A percentile compares a stretch with the other conserved stretches of the same genome.
Evolutionary conservation across 1,140 invertebrate species (phyloP).

Genomic region (Polypedilum vanderplanki): DNA sequence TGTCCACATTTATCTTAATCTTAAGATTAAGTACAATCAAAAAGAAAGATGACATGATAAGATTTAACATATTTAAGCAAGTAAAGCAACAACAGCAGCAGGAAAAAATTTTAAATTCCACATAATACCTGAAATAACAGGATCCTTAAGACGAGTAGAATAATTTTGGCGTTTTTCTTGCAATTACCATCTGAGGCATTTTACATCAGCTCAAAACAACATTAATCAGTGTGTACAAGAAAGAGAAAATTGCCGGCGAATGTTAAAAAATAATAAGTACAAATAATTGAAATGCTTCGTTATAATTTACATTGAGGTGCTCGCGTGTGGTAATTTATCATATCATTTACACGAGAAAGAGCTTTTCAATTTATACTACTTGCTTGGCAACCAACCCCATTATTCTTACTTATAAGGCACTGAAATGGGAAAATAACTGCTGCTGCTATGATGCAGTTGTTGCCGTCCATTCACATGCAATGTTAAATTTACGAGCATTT

Average conservation of each 20-base stretch:
- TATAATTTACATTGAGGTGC: neutral
- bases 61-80: neutral
- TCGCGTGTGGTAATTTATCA: neutral
- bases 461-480: neutral
- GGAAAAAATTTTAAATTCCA: constrained; percentile 16
- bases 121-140: neutral
- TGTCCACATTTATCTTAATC: neutral
- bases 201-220: neutral
- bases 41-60: constrained; percentile 11
- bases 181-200: neutral
- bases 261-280: neutral
- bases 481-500: constrained; percentile 2
- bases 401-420: neutral
- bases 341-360: constrained; percentile 6
- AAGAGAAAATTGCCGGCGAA: neutral
- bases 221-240: neutral
- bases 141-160: too few species aligned
- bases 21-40: neutral
- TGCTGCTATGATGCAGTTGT: neutral
- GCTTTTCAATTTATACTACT: constrained; percentile 10
- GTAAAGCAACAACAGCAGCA: neutral
- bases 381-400: neutral
- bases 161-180: neutral
- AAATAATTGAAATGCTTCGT: neutral
- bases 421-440: too few species aligned